Evolutionary conservation across 2,888 invertebrate genomes (phyloP).

Genomic region (Sinotaia quadrata): DNA sequence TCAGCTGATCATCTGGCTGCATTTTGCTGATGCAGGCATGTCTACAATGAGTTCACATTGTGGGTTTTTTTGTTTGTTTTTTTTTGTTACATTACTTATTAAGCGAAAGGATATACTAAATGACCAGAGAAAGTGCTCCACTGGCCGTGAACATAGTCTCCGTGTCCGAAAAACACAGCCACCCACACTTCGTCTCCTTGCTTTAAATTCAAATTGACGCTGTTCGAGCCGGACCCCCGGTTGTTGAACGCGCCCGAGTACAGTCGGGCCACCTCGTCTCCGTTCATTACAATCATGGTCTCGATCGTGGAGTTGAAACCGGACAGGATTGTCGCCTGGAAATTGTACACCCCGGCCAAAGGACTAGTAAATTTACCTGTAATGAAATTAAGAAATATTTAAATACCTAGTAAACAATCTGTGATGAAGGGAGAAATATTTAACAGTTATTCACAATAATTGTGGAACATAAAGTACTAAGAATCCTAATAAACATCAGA

Average conservation of each 20-base stretch:
- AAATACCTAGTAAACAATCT: no score
- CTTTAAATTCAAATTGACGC: slow-evolving; percentile 33
- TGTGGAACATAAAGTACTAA: no score
- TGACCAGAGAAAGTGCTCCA: slow-evolving; percentile 41
- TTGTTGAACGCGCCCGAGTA: slow-evolving; percentile 38
- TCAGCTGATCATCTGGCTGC: no score
- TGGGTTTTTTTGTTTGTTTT: no score
- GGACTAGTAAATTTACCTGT: slow-evolving; percentile 40
- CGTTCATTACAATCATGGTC: slow-evolving; percentile 37
- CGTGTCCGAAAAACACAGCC: slow-evolving; percentile 38
- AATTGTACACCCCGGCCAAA: slow-evolving; percentile 38
- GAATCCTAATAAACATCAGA: no score
- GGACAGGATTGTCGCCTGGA: slow-evolving; percentile 40
- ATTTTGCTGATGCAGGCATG: no score
- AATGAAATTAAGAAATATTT: no score
- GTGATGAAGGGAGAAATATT: no score
- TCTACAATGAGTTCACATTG: no score
- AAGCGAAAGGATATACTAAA: slow-evolving; percentile 1
- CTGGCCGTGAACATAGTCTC: slow-evolving; percentile 40
- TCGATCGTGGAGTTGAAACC: slow-evolving; percentile 41
- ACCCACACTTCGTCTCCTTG: slow-evolving; percentile 36
- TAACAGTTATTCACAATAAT: no score
- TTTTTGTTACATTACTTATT: no score
- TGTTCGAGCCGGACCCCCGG: slow-evolving; percentile 37
- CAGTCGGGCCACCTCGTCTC: slow-evolving; percentile 33